Evolutionary conservation across 2,797 vertebrate genomes (phyloP).

Genomic region (Heteromormyrus szaboi): DNA sequence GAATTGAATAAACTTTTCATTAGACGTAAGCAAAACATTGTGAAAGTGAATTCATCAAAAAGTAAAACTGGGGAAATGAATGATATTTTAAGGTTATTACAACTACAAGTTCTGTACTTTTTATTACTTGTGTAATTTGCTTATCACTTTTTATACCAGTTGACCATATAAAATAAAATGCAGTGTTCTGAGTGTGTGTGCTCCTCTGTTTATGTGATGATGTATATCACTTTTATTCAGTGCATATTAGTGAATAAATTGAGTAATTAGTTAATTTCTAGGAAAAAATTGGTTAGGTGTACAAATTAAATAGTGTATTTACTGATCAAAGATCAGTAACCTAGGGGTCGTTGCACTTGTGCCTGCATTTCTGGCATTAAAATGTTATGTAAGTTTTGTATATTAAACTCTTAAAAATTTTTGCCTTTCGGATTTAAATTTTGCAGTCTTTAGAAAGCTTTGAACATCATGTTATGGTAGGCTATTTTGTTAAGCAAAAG

Average conservation of each 20-base stretch:
- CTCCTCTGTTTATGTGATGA: neutral
- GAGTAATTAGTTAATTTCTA: neutral
- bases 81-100: neutral
- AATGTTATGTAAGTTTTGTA: neutral
- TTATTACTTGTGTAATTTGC: neutral
- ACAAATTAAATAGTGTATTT: neutral
- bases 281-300: neutral
- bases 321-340: conserved; percentile 15
- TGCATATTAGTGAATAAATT: neutral
- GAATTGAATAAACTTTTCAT: neutral
- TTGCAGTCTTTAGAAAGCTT: neutral
- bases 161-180: neutral
- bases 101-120: neutral
- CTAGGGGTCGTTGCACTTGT: neutral
- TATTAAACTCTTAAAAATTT: neutral
- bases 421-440: neutral
- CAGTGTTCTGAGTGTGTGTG: neutral
- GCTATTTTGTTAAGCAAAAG: neutral
- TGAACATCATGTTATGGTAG: neutral
- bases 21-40: neutral
- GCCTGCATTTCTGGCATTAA: neutral
- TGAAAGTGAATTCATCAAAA: neutral
- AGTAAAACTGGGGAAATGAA: neutral
- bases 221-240: neutral
- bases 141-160: neutral